Conservation (phyloP, 2,888 invertebrate species). For the Notodromas monacha region DNA sequence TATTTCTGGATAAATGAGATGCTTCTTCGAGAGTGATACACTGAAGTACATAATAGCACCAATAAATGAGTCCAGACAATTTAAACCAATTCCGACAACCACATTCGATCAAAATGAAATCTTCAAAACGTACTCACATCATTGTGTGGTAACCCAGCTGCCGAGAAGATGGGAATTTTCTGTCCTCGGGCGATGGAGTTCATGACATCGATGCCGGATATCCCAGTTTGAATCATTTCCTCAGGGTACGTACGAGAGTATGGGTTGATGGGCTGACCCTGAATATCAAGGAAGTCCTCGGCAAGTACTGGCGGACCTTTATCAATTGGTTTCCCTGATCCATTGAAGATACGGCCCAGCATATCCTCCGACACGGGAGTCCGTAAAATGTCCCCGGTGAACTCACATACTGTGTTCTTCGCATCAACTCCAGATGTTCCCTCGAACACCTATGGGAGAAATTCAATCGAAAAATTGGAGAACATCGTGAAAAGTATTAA, state of each 20-base stretch:
- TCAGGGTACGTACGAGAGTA: conserved; percentile 99
- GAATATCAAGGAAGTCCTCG: conserved; percentile 91
- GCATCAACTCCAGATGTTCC: conserved; percentile 99
- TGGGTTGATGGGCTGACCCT: conserved; percentile 89
- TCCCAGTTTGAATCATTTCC: conserved; percentile 98
- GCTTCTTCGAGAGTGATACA: too few species aligned
- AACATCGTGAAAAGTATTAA: too few species aligned
- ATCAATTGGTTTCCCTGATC: conserved; percentile 97
- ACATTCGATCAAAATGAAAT: too few species aligned
- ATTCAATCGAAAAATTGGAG: too few species aligned
- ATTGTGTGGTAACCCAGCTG: conserved; percentile 95
- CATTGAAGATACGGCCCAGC: conserved; percentile 97
- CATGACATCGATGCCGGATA: conserved; percentile 98
- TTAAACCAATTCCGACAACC: too few species aligned
- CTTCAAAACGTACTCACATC: too few species aligned
- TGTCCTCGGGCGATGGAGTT: conserved; percentile 98
- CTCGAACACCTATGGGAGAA: too few species aligned
- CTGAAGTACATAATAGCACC: too few species aligned
- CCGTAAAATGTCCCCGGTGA: conserved; percentile 91
- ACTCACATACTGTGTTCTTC: conserved; percentile 94
- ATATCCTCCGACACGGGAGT: conserved; percentile 98
- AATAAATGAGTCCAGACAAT: too few species aligned
- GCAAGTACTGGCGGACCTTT: conserved; percentile 95
- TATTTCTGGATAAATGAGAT: too few species aligned
- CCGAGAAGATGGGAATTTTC: conserved; percentile 99